phyloP scores from a whole-genome alignment of 1,140 invertebrate species.

The Papilio dardanus region DNA sequence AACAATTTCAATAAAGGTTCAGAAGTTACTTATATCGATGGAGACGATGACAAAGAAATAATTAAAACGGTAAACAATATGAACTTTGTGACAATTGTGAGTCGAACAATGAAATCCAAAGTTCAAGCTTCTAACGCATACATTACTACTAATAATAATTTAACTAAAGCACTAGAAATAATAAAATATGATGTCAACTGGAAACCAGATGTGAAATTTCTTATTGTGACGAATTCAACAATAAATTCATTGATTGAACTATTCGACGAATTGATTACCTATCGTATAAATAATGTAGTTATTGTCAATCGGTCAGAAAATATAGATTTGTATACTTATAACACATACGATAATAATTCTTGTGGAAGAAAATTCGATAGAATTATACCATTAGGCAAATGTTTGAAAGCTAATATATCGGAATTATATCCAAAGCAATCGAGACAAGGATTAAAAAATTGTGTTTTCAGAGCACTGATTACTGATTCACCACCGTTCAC shows the following conservation, averaged over 20 bases:
- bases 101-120: not conserved
- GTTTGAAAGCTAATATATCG: not conserved
- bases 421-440: slow-evolving; percentile 51
- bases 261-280: slow-evolving; percentile 49
- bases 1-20: not conserved
- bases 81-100: slow-evolving; percentile 12
- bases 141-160: not conserved
- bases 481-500: slow-evolving; percentile 59
- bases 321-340: slow-evolving; percentile 52
- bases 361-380: slow-evolving; percentile 51
- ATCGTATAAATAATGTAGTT: slow-evolving; percentile 50
- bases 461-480: slow-evolving; percentile 47
- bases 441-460: slow-evolving; percentile 45
- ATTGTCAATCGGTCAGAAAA: slow-evolving; percentile 45
- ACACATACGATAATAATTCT: slow-evolving; percentile 58
- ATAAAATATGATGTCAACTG: not conserved
- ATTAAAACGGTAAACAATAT: not conserved
- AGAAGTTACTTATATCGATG: not conserved
- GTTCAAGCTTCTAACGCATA: not conserved
- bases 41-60: slow-evolving; percentile 2
- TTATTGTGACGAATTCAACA: not conserved
- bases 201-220: slow-evolving; percentile 4
- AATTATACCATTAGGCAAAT: not conserved
- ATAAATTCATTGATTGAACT: slow-evolving; percentile 36
- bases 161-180: not conserved